Base-by-base conservation (phyloP, 2,888 invertebrate genomes). In the Thymelicus sylvestris region DNA sequence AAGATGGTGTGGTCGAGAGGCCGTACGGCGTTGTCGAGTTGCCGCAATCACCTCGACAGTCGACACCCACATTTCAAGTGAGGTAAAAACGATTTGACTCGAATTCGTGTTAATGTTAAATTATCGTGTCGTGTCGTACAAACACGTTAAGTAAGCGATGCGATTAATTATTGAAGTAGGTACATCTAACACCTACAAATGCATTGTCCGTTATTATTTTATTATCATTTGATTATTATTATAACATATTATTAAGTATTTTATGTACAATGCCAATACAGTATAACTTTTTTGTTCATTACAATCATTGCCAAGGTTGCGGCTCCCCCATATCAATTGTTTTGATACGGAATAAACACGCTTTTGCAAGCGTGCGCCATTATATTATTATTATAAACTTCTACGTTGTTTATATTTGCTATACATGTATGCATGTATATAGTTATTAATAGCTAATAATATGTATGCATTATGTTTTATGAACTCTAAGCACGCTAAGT, bases 11-110 rank as follows among this genome's bases (percentile, higher is more conserved):
- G 59, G 65, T 60, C 41, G 60, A 60, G 41, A 60, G 60, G 60
- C 60, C 65, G 8, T 41, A 64, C 64, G 47, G n/a, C 55, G 57
- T 38, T 38, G 77, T 79, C 80, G 79, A 81, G 80, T 84, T 84
- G 79, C 68, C 57, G 65, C 68, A 69, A 72, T 69, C 68, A 65
- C 61, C 68, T 67, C 72, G 65, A 72, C 74, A 44, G 10, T 12
- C 31, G 31, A 31, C 41, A 74, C 75, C 71, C 71, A 72, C 72
- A 64, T 74, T 68, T 70, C 47, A 61, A 72, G 64, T 73, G 71
- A 73, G 74, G 57, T 31, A 57, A 57, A 63, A 48, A 48, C 47
- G 52, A 41, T 52, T 39, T 39, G 24, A 55, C 24, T 65, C 15
- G 44, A 68, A 62, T 19, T 44, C 15, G 47, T 31, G 13, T 48